phyloP scores from a whole-genome alignment of 2,797 vertebrate genomes.

The Hyperoplus lanceolatus region DNA sequence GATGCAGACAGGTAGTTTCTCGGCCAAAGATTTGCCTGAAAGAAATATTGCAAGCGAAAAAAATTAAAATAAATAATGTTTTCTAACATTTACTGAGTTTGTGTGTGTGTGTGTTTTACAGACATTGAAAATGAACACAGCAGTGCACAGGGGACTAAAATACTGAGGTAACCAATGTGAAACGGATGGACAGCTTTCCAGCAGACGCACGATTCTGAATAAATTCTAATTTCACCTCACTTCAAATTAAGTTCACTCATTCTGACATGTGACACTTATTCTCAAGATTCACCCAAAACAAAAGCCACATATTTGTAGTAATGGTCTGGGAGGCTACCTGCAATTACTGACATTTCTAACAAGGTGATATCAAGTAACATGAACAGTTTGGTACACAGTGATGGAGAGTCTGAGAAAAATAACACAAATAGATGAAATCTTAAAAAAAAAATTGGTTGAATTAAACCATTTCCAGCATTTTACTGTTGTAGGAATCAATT shows the following conservation, averaged over 20 bases:
- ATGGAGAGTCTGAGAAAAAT: conserved; percentile 21
- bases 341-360: conserved; percentile 54
- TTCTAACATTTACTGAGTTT: conserved; percentile 45
- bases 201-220: conserved; percentile 77
- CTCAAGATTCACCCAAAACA: conserved; percentile 55
- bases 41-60: conserved; percentile 13
- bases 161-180: conserved; percentile 73
- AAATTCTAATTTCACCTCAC: conserved; percentile 79
- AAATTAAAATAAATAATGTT: conserved; percentile 13
- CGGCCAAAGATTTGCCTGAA: conserved; percentile 52
- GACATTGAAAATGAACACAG: conserved; percentile 53
- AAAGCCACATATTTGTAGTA: conserved; percentile 48
- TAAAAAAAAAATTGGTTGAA: conserved; percentile 4
- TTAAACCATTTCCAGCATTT: conserved; percentile 2
- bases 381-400: conserved; percentile 10
- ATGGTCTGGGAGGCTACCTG: conserved; percentile 24
- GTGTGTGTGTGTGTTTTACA: conserved; percentile 44
- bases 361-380: conserved; percentile 13
- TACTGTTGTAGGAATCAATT: conserved; percentile 15
- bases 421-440: conserved; percentile 14
- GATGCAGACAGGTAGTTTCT: conserved; percentile 42
- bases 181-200: conserved; percentile 72
- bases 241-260: conserved; percentile 75
- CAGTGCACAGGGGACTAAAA: conserved; percentile 45
- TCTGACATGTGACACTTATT: conserved; percentile 81